Percentiles rank a stretch among this genome's conserved stretches.
Evolutionary conservation across 2,113 vertebrate species (phyloP).

Genomic region (Colius striatus): DNA sequence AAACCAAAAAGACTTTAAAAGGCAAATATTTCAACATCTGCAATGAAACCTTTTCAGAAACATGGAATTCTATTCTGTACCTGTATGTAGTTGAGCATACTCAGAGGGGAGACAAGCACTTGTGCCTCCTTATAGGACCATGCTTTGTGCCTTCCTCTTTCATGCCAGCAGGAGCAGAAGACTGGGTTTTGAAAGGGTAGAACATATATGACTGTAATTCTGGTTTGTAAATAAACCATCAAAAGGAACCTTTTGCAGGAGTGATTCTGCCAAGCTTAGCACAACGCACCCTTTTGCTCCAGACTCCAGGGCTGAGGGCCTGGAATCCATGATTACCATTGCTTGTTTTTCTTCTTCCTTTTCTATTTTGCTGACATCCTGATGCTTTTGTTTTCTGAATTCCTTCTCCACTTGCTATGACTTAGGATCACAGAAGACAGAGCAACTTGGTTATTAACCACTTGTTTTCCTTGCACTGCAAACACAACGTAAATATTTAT

Average conservation of each 20-base stretch:
- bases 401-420: not conserved
- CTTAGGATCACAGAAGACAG: not conserved
- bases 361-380: constrained; percentile 10
- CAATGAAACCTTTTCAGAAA: not conserved
- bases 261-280: not conserved
- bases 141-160: too few species aligned
- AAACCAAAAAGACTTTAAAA: not conserved
- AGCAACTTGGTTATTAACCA: not conserved
- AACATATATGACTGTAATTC: not conserved
- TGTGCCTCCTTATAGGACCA: not conserved
- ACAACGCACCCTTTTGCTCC: not conserved
- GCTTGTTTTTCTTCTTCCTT: not conserved
- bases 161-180: not conserved
- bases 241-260: constrained; percentile 6
- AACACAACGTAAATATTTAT: not conserved
- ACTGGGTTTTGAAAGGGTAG: not conserved
- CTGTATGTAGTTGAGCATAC: not conserved
- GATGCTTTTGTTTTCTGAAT: constrained; percentile 13
- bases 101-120: not conserved
- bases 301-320: not conserved
- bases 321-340: not conserved
- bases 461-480: not conserved
- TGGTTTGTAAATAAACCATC: constrained; percentile 19
- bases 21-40: not conserved
- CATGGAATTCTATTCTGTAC: not conserved